These are phyloP conservation scores for Siniperca scherzeri DNA, from an alignment of 2,797 vertebrate species.

Conservation along the genomic window DNA sequence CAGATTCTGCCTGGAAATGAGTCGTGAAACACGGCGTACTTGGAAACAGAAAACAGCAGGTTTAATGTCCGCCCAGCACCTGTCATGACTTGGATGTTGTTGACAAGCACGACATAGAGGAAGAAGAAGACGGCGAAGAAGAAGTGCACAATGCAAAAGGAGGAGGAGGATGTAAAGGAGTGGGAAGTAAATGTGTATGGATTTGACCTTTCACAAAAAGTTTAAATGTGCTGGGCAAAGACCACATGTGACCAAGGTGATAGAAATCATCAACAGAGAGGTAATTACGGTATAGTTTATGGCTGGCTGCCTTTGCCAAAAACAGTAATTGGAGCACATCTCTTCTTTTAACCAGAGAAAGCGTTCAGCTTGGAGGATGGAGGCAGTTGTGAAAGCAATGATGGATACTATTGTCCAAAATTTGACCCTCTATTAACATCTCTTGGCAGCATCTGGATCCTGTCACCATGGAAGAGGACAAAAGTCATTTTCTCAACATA, in stretches of 20 bases:
- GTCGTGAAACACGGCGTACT: constrained; percentile 54
- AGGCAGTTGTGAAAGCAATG: constrained; percentile 90
- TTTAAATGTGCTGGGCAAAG: constrained; percentile 71
- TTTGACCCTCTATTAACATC: constrained; percentile 95
- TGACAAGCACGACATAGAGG: constrained; percentile 24
- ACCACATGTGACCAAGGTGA: constrained; percentile 71
- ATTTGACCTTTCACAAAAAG: constrained; percentile 61
- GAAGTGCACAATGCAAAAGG: background rate
- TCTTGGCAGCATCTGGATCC: constrained; percentile 93
- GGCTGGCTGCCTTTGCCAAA: constrained; percentile 86
- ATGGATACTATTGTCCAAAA: constrained; percentile 94
- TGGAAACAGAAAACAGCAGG: constrained; percentile 65
- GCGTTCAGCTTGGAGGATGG: constrained; percentile 89
- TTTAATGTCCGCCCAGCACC: constrained; percentile 70
- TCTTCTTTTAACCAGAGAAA: constrained; percentile 88
- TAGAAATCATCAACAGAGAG: constrained; percentile 70
- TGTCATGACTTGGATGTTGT: constrained; percentile 61
- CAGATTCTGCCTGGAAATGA: constrained; percentile 62
- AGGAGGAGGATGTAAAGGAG: constrained; percentile 31
- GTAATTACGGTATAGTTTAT: constrained; percentile 80
- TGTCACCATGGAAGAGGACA: constrained; percentile 90
- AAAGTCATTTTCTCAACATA: constrained; percentile 89
- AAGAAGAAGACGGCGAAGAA: background rate
- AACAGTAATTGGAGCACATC: constrained; percentile 91
- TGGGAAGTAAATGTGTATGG: constrained; percentile 44